These are phyloP conservation scores for Plemyria rubiginata DNA, from an alignment of 2,888 invertebrate species.

Conservation along the genomic window DNA sequence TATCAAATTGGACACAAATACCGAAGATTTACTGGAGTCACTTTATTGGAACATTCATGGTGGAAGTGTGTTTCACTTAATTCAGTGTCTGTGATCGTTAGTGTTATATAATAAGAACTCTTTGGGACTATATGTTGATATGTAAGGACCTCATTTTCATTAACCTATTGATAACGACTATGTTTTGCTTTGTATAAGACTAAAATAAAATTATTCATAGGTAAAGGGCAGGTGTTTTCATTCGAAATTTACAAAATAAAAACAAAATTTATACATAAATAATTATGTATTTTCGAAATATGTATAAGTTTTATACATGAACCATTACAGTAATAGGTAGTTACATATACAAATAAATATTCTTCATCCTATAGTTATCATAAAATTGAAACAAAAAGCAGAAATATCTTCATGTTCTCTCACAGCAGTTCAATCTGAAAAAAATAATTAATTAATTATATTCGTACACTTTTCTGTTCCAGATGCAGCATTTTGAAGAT, in stretches of 20 bases:
- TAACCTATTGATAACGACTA: conserved; percentile 41
- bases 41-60: conserved; percentile 87
- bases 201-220: conserved; percentile 70
- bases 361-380: conserved; percentile 45
- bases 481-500: conserved; percentile 74
- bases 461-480: conserved; percentile 80
- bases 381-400: conserved; percentile 44
- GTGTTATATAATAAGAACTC: conserved; percentile 54
- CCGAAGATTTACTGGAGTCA: conserved; percentile 81
- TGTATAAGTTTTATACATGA: conserved; percentile 45
- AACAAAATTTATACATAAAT: conserved; percentile 33
- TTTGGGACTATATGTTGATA: conserved; percentile 50
- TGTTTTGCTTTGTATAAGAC: conserved; percentile 54
- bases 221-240: conserved; percentile 69
- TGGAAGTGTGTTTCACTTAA: conserved; percentile 85
- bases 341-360: conserved; percentile 50
- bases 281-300: conserved; percentile 54
- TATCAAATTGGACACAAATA: conserved; percentile 73
- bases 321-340: conserved; percentile 37
- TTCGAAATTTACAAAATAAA: conserved; percentile 53
- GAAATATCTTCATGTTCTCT: conserved; percentile 53
- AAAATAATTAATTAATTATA: conserved; percentile 68
- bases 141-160: conserved; percentile 43
- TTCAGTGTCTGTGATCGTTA: conserved; percentile 66
- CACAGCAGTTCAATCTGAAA: conserved; percentile 71